Percentiles rank a stretch among this genome's conserved stretches.
Evolutionary conservation across 2,797 vertebrate genomes (phyloP).

Genomic region (Typhlichthys eigenmanni): DNA sequence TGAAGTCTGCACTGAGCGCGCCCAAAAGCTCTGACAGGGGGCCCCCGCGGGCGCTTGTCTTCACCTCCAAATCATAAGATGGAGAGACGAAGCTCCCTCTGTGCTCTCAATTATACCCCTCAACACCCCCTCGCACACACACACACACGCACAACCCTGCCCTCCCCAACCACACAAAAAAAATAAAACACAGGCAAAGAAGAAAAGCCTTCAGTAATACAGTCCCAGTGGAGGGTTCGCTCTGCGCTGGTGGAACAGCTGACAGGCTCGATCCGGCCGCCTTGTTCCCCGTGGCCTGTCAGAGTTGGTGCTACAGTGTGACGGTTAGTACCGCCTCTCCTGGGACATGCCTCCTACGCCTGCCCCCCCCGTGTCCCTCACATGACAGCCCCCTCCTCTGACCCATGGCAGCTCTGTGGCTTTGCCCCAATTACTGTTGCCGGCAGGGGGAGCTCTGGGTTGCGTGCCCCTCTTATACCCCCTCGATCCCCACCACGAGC

Average conservation of each 20-base stretch:
- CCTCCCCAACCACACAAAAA: slow-evolving; percentile 45
- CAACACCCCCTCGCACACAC: slow-evolving; percentile 56
- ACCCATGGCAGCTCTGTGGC: slow-evolving; percentile 58
- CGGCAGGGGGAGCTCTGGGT: slow-evolving; percentile 60
- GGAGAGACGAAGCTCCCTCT: slow-evolving; percentile 98
- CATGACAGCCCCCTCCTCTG: slow-evolving; percentile 73
- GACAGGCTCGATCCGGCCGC: slow-evolving; percentile 87
- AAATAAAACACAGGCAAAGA: slow-evolving; percentile 89
- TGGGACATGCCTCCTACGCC: slow-evolving; percentile 81
- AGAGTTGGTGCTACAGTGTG: slow-evolving; percentile 87
- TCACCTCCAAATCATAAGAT: slow-evolving; percentile 99
- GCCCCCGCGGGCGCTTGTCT: slow-evolving; percentile 98
- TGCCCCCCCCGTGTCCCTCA: slow-evolving; percentile 82
- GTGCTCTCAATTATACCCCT: slow-evolving; percentile 98
- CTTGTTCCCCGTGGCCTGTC: slow-evolving; percentile 88
- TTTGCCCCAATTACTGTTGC: slow-evolving; percentile 60
- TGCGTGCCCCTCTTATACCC: slow-evolving; percentile 22
- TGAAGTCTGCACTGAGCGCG: slow-evolving; percentile 93
- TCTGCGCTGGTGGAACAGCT: slow-evolving; percentile 94
- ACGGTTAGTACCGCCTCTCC: slow-evolving; percentile 87
- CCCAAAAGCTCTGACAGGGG: slow-evolving; percentile 97
- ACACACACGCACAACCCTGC: slow-evolving; percentile 46
- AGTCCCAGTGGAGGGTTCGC: slow-evolving; percentile 94
- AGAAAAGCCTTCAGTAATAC: slow-evolving; percentile 98
- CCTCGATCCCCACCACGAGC: slow-evolving; percentile 23